These are phyloP conservation scores for Ophion ellenae DNA, from an alignment of 2,888 invertebrate genomes.

Conservation along the genomic window DNA sequence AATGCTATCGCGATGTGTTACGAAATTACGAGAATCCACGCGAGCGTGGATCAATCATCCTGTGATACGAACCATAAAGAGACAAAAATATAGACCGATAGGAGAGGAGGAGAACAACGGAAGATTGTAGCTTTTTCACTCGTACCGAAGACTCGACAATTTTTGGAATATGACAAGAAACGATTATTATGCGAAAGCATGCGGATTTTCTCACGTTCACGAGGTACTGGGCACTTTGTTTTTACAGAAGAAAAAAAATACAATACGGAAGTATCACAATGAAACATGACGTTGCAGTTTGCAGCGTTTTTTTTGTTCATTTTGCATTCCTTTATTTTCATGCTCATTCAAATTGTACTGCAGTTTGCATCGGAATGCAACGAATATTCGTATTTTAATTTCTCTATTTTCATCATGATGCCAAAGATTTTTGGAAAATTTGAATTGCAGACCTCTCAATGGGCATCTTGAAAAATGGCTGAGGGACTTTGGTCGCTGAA, in stretches of 20 bases:
- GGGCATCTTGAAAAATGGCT: too few relatives aligned
- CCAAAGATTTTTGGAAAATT: too few relatives aligned
- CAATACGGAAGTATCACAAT: too few relatives aligned
- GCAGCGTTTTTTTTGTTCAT: too few relatives aligned
- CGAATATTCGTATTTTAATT: too few relatives aligned
- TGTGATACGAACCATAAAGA: background rate
- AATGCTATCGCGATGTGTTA: background rate
- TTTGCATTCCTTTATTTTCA: too few relatives aligned
- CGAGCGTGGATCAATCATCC: background rate
- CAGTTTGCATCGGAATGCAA: too few relatives aligned
- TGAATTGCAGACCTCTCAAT: too few relatives aligned
- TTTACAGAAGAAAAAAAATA: background rate
- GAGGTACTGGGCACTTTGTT: slow-evolving; percentile 23
- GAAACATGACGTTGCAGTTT: too few relatives aligned
- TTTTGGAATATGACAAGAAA: slow-evolving; percentile 37
- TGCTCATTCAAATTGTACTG: too few relatives aligned
- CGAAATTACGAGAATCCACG: background rate
- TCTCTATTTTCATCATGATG: too few relatives aligned
- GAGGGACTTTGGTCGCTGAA: too few relatives aligned
- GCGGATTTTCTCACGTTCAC: slow-evolving; percentile 7
- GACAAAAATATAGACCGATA: background rate
- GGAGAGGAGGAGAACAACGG: background rate
- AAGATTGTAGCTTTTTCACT: background rate
- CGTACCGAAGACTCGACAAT: background rate
- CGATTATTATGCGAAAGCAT: slow-evolving; percentile 50